A percentile compares a stretch with the other conserved stretches of the same genome.
Conservation (phyloP, 2,797 vertebrate genomes). For the Hypotaenidia okinawae region DNA sequence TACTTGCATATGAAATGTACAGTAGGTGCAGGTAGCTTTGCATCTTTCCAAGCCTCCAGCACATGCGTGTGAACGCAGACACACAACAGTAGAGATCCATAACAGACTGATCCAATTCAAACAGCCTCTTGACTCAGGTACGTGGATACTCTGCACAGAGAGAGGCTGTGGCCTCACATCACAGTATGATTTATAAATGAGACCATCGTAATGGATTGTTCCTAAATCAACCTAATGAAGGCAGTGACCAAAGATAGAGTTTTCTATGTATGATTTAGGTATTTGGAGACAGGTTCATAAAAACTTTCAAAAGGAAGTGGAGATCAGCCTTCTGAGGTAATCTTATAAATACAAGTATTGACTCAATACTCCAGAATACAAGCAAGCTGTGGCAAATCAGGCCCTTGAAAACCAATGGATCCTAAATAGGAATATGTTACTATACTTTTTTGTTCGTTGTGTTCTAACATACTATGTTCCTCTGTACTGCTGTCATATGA, state of each 20-base stretch:
- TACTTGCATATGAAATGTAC: not conserved
- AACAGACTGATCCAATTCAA: not conserved
- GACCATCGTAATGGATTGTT: fast-evolving
- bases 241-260: not conserved
- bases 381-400: not conserved
- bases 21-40: not conserved
- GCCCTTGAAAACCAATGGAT: not conserved
- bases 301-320: not conserved
- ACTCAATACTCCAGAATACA: not conserved
- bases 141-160: not conserved
- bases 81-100: fast-evolving
- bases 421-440: not conserved
- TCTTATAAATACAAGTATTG: not conserved
- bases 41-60: not conserved
- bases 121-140: not conserved
- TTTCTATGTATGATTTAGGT: not conserved
- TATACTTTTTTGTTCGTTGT: not conserved
- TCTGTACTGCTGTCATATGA: not conserved
- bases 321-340: not conserved
- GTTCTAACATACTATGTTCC: not conserved
- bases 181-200: not conserved
- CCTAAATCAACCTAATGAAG: not conserved
- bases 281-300: not conserved
- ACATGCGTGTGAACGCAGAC: not conserved
- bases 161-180: not conserved